These are phyloP conservation scores for Hypothenemus hampei DNA, from an alignment of 1,140 invertebrate species.

Conservation along the genomic window DNA sequence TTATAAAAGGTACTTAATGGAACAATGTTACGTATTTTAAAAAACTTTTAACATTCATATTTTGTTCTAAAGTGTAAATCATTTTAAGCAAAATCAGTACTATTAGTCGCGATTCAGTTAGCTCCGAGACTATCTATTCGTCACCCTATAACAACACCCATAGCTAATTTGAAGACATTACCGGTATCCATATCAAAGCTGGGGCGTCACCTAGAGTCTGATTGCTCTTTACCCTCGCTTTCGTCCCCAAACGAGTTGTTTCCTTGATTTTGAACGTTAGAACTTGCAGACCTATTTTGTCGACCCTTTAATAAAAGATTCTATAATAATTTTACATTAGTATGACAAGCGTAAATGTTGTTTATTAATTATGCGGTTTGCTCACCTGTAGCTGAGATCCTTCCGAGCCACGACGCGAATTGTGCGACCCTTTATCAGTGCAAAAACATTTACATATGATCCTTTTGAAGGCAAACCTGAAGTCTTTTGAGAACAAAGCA, in stretches of 20 bases:
- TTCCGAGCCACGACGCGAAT: constrained; percentile 57
- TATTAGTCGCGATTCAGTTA: no score
- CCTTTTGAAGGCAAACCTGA: constrained; percentile 85
- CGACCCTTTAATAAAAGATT: constrained; percentile 31
- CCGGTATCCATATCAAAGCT: constrained; percentile 27
- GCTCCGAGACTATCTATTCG: constrained; percentile 23
- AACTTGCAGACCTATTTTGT: constrained; percentile 50
- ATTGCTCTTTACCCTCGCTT: constrained; percentile 49
- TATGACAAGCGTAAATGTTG: neutral
- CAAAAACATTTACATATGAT: constrained; percentile 84
- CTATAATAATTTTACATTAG: neutral
- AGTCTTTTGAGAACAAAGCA: constrained; percentile 88
- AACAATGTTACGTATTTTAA: no score
- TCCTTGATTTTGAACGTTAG: constrained; percentile 43
- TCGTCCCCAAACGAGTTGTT: constrained; percentile 52
- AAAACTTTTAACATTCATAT: no score
- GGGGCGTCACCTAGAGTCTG: constrained; percentile 53
- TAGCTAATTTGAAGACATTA: constrained; percentile 39
- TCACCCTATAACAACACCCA: constrained; percentile 35
- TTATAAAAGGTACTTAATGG: no score
- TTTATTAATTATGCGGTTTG: neutral
- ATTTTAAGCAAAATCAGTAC: no score
- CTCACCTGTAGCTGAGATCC: constrained; percentile 55
- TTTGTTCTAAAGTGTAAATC: no score
- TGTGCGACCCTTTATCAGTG: constrained; percentile 35